Evolutionary conservation across 2,797 vertebrate genomes (phyloP), one percentile per base, ranked within the genome.

Genomic region (Geotria australis): DNA sequence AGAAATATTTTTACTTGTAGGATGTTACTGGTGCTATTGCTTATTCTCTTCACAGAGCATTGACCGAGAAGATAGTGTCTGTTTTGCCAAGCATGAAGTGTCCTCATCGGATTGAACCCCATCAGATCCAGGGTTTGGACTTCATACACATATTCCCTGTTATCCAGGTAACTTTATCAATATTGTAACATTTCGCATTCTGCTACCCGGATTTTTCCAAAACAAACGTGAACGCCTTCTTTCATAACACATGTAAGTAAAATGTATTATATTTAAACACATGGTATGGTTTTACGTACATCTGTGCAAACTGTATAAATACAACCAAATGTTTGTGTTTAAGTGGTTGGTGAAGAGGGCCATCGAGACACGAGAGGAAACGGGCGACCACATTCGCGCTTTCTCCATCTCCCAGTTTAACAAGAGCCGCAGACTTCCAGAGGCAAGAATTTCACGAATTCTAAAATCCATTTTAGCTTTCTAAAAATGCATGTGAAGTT

Each of bases 141-240:
- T 98, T 96, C 64, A 98, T 98, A 67, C 89, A 98, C 65, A 88
- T 95, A 63, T 98, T 91, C 62, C 89, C 89, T 8, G 88, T 98
- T 58, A 70, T 98, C 46, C 89, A 96, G 78, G 89, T 93, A 67
- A 68, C 61, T 24, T 38, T 5, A 38, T 38, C 24, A 38, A 38
- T 24, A 38, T 38, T 38, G 24, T 38, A 38, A 38, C 24, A 6
- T 5, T 38, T 38, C 4, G 24, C 24, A 38, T 38, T 38, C 24
- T 38, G 24, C 24, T 24, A 38, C 24, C 38, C 24, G 24, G 24
- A 38, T 38, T 38, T 38, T 38, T 38, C 24, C 24, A 38, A 38
- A 38, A 38, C 24, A 38, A 38, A 38, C 38, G 24, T 38, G 24
- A 38, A 38, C 24, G 24, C 24, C 10, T 57, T 11, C 6, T 53